Percentiles rank a stretch among this genome's conserved stretches.
Evolutionary conservation across 2,797 vertebrate genomes (phyloP).

Genomic region (Semotilus atromaculatus): DNA sequence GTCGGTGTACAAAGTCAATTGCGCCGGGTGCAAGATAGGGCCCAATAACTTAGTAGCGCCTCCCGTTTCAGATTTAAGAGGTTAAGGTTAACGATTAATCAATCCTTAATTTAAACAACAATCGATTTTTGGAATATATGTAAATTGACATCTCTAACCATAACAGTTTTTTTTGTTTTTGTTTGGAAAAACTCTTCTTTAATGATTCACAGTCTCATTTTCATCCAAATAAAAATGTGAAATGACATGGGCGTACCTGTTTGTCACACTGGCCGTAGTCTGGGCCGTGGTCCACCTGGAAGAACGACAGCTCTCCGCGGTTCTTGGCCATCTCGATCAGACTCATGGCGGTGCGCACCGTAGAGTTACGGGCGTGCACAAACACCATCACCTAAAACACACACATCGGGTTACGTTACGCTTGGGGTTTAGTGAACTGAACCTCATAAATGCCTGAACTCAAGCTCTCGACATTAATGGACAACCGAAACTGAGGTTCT

Average conservation of each 20-base stretch:
- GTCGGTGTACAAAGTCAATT: too few species aligned
- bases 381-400: slow-evolving; percentile 95
- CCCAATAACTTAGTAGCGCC: too few species aligned
- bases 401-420: slow-evolving; percentile 1
- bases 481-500: not conserved
- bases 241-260: slow-evolving; percentile 77
- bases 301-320: slow-evolving; percentile 86
- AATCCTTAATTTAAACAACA: too few species aligned
- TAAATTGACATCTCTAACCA: too few species aligned
- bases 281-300: slow-evolving; percentile 85
- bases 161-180: too few species aligned
- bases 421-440: not conserved
- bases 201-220: too few species aligned
- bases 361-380: slow-evolving; percentile 96
- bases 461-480: not conserved
- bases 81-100: too few species aligned
- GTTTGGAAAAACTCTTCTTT: too few species aligned
- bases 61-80: too few species aligned
- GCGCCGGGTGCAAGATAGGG: too few species aligned
- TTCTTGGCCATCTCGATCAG: slow-evolving; percentile 97
- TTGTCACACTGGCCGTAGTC: slow-evolving; percentile 95
- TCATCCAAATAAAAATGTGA: too few species aligned
- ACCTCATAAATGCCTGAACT: not conserved
- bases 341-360: slow-evolving; percentile 91
- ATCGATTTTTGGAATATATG: too few species aligned